Base-by-base conservation (phyloP, 2,797 vertebrate genomes). In the Urosaurus nigricauda region DNA sequence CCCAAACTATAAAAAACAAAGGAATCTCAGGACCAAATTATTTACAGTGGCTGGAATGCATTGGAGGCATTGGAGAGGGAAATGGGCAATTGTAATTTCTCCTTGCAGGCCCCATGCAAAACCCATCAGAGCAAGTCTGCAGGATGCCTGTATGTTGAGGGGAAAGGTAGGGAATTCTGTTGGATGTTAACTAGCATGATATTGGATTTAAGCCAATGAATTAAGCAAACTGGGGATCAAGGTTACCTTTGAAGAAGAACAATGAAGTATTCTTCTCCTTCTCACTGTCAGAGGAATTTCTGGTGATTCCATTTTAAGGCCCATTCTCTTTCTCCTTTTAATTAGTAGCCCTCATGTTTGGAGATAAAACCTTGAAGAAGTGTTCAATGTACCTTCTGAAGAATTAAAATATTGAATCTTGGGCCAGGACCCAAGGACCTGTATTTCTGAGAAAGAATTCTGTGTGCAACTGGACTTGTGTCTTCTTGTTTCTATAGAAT, bases 1-100 rank as follows among this genome's bases (percentile, higher is more conserved):
- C 86, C 83, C 93, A 92, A 75, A 80, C 5, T 63, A 51, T 79
- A 89, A 93, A 93, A 90, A 70, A 29, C n/a, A 74, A 24, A 94
- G 3, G 3, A 9, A 81, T 21, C n/a, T 87, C 40, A 56, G 43
- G 82, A 88, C 11, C 12, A 88, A 77, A 3, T 2, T 32, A 79
- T 68, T 13, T 83, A 29, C 0, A 4, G 5, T 35, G 53, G 81
- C 43, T 7, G 21, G 26, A 40, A 75, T 75, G 3, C 73, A 75
- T 26, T 2, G 3, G 26, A 4, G 16, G 16, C 17, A 32, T 53
- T 14, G 79, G 51, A 88, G 0, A 1, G 14, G 3, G 1, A 35
- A 75, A 26, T 53, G 47, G 29, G 70, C 1, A n/a, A 43, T 21
- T 35, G 32, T 37, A 14, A 5, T 77, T 47, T 12, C 24, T 43